Conservation (phyloP, 2,888 invertebrate species). For the Hololepta plana region DNA sequence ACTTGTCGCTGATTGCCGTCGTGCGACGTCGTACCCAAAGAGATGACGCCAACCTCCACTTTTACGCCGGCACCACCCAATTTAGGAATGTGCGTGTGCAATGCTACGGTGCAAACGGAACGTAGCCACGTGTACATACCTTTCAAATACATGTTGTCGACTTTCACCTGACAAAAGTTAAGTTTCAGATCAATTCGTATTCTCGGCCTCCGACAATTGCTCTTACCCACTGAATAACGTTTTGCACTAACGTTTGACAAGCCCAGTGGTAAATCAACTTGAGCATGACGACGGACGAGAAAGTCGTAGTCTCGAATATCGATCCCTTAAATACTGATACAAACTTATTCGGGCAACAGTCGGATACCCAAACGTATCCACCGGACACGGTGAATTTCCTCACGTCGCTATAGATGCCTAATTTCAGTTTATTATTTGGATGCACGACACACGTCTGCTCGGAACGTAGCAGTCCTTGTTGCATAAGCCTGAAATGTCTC, state of each 20-base stretch:
- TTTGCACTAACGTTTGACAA: constrained; percentile 76
- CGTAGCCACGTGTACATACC: constrained; percentile 53
- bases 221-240: constrained; percentile 74
- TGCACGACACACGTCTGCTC: constrained; percentile 64
- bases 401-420: constrained; percentile 74
- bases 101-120: constrained; percentile 60
- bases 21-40: constrained; percentile 70
- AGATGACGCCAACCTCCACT: constrained; percentile 70
- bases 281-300: constrained; percentile 64
- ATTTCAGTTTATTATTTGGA: constrained; percentile 47
- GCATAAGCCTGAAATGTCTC: constrained; percentile 47
- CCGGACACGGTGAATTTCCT: constrained; percentile 74
- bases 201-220: background rate
- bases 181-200: background rate
- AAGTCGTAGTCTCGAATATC: constrained; percentile 69
- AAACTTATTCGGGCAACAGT: constrained; percentile 69
- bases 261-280: constrained; percentile 84
- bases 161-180: constrained; percentile 29
- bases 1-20: constrained; percentile 46
- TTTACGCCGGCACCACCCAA: constrained; percentile 54
- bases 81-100: constrained; percentile 56
- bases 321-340: constrained; percentile 79
- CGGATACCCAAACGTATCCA: constrained; percentile 82
- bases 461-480: constrained; percentile 62
- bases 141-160: constrained; percentile 49